Base-by-base conservation (phyloP, 30 jellyfish, hydroid and myxozoan species). In the Hydractinia echinata region DNA sequence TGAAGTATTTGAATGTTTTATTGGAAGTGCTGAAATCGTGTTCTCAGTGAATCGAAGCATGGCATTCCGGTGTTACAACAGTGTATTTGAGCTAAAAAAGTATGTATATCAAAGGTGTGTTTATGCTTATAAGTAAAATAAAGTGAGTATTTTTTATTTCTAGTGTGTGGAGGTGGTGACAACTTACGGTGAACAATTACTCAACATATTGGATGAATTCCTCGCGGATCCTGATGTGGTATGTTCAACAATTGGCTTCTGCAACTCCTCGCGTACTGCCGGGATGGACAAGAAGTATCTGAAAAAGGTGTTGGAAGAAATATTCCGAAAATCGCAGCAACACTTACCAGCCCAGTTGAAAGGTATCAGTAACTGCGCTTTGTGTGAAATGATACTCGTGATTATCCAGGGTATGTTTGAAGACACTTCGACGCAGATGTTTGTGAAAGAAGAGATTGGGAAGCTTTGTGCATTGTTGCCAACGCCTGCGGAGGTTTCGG, bases 141-240 rank as follows among this genome's bases (percentile, higher is more conserved):
- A 30, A 30, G 44, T 30, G 44, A 30, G 44, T 30, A 30, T 30
- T 30, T 30, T 30, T 2, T 30, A 30, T 30, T 30, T 30, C 44
- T 30, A 30, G 44, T 30, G 44, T 30, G 44, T 30, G 44, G 44
- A 30, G 44, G 44, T 30, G 18, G 74, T 64, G 74, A 64, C 9
- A 7, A 13, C 39, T 7, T 64, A 64, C 39, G 74, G 74, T 13
- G 39, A 13, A 64, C 18, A 7, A 64, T 44, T 64, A 7, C 19
- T 64, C 74, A 64, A 64, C 39, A n/a, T 64, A 44, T n/a, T 64
- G 10, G 74, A n/a, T 64, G 74, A 64, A 64, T 64, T n/a, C 16
- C 74, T 64, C 51, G 39, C 39, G 74, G 51, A 64, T 64, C 74
- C 74, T 64, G 9, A 7, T 64, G 39, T n/a, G 39, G 51, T 64